These are phyloP conservation scores for Trogon melanurus DNA, from an alignment of 2,113 vertebrate species.

Conservation along the genomic window DNA sequence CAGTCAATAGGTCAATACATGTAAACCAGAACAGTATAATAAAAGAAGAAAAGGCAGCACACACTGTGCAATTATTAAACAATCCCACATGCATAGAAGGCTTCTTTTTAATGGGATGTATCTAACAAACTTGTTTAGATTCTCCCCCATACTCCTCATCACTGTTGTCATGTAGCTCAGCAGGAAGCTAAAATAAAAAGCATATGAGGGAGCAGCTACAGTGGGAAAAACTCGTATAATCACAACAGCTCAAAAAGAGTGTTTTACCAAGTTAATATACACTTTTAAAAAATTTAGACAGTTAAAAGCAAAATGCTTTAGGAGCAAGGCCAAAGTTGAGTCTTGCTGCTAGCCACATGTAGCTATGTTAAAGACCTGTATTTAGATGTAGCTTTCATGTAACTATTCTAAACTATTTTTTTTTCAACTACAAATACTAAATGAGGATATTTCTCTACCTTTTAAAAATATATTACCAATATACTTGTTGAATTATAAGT, in stretches of 20 bases:
- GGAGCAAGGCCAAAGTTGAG: neutral
- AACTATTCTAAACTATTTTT: neutral
- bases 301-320: neutral
- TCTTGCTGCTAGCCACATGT: neutral
- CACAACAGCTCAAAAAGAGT: neutral
- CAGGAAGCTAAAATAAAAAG: neutral
- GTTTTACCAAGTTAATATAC: neutral
- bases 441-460: neutral
- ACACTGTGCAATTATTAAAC: neutral
- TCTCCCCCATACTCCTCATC: neutral
- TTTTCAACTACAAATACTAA: neutral
- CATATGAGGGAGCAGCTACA: neutral
- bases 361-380: neutral
- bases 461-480: neutral
- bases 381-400: neutral
- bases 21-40: neutral
- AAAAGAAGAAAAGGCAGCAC: neutral
- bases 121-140: neutral
- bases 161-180: neutral
- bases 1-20: neutral
- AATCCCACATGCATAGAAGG: neutral
- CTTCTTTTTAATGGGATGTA: neutral
- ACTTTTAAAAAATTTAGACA: neutral
- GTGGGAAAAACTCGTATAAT: neutral
- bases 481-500: neutral